Conservation (phyloP, 2,888 invertebrate species). For the Dysmachus trigonus region DNA sequence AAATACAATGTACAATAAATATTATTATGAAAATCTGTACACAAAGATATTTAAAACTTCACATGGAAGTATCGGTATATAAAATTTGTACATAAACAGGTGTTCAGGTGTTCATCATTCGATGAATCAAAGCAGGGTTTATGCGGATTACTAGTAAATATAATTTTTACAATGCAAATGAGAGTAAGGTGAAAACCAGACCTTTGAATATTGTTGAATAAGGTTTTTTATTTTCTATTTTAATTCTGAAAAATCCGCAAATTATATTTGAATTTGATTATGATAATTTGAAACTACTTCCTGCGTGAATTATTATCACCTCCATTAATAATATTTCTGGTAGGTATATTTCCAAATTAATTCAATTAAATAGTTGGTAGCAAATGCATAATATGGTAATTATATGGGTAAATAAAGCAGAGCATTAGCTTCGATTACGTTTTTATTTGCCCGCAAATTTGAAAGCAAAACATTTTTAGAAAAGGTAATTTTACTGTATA, state of each 20-base stretch:
- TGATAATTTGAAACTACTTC: background rate
- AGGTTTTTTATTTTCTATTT: background rate
- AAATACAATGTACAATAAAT: no score
- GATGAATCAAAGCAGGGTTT: background rate
- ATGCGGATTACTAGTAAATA: background rate
- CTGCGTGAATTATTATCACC: background rate
- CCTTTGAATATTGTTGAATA: no score
- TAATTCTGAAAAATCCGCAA: background rate
- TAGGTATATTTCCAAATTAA: background rate
- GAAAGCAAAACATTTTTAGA: background rate
- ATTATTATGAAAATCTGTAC: no score
- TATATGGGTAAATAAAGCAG: background rate
- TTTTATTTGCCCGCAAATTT: background rate
- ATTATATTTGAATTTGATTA: background rate
- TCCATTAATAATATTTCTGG: background rate
- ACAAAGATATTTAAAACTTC: no score
- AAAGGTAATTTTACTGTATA: background rate
- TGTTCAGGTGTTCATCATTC: background rate
- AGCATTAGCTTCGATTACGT: background rate
- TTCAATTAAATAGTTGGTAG: background rate
- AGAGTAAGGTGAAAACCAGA: background rate
- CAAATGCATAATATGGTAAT: background rate
- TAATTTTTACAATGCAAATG: background rate
- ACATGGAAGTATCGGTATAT: background rate
- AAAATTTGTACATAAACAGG: background rate